Evolutionary conservation across 2,888 invertebrate genomes (phyloP).

Genomic region (Cheilosia vulpina): DNA sequence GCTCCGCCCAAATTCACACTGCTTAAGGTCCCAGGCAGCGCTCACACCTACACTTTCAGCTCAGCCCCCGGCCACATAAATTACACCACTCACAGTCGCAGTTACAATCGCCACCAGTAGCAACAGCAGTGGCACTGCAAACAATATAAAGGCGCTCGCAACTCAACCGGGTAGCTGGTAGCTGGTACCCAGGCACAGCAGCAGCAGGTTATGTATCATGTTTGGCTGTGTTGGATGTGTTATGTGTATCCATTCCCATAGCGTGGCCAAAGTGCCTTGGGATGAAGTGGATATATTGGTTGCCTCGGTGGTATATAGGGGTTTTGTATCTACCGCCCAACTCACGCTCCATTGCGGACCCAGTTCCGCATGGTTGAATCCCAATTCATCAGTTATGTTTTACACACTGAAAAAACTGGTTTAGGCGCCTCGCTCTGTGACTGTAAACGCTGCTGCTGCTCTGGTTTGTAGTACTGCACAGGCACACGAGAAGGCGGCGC

Average conservation of each 20-base stretch:
- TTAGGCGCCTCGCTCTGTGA: constrained; percentile 68
- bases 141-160: constrained; percentile 42
- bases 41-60: constrained; percentile 69
- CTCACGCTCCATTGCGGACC: constrained; percentile 74
- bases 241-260: constrained; percentile 56
- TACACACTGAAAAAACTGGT: constrained; percentile 65
- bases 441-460: constrained; percentile 3
- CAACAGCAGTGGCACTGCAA: constrained; percentile 16
- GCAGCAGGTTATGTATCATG: constrained; percentile 35
- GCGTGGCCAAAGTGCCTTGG: constrained; percentile 64
- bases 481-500: constrained; percentile 64
- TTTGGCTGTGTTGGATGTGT: constrained; percentile 35
- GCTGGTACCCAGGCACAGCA: constrained; percentile 13
- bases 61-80: constrained; percentile 43
- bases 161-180: neutral
- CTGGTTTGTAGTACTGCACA: neutral
- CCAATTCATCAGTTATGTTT: constrained; percentile 65
- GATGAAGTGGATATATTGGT: constrained; percentile 66
- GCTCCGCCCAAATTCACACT: constrained; percentile 69
- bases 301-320: constrained; percentile 62
- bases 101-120: constrained; percentile 18
- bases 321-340: constrained; percentile 61
- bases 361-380: constrained; percentile 72
- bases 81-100: constrained; percentile 30
- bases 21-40: constrained; percentile 55